Conservation (phyloP, 2,113 vertebrate genomes). For the Engraulis encrasicolus region DNA sequence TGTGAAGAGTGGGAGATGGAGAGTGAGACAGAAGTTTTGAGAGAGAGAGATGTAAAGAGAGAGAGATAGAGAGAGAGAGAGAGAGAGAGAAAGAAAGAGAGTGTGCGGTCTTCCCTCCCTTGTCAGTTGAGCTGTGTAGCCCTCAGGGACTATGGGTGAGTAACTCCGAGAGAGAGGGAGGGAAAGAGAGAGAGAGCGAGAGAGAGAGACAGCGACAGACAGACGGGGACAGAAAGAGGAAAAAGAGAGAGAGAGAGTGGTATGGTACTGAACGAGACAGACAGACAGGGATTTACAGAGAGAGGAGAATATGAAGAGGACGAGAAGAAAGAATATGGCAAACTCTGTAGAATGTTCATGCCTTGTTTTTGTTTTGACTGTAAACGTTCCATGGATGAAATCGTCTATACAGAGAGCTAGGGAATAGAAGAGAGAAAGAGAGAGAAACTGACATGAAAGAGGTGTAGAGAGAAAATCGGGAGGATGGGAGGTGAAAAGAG, state of each 20-base stretch:
- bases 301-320: constrained; percentile 32
- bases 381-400: too few relatives aligned
- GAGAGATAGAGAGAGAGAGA: too few relatives aligned
- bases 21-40: too few relatives aligned
- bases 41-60: too few relatives aligned
- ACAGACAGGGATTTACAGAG: neutral
- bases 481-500: neutral
- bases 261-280: neutral
- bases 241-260: neutral
- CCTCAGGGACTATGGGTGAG: neutral
- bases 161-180: neutral
- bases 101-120: constrained; percentile 16
- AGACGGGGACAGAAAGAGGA: neutral
- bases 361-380: too few relatives aligned
- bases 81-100: neutral
- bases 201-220: neutral
- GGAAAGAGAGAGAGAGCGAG: neutral
- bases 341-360: too few relatives aligned
- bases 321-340: too few relatives aligned
- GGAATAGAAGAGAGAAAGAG: neutral
- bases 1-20: too few relatives aligned
- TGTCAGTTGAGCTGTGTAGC: neutral
- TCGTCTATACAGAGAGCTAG: neutral
- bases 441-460: neutral
- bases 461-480: neutral